Evolutionary conservation across 2,888 invertebrate species (phyloP), one percentile per base, ranked within the genome.

Genomic region (Euphydryas editha): DNA sequence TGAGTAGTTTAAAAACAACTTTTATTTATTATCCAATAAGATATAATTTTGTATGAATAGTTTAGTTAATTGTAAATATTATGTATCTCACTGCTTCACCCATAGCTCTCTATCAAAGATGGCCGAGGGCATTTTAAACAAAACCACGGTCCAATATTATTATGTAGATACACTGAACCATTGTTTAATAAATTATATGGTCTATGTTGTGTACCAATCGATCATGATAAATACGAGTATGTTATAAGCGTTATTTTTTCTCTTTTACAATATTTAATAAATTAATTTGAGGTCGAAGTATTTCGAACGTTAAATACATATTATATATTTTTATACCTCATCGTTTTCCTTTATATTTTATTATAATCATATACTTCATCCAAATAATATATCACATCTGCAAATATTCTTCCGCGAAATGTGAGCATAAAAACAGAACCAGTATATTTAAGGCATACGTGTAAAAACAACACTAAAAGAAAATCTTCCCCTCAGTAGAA

Each of bases 381-480:
- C 2, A 54, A 30, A 30, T 15, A 46, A 24, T 37, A 54, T 44
- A 59, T 47, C 36, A 55, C 62, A 67, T 67, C 47, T 36, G 36
- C 51, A 51, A 67, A 56, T 39, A 67, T 51, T 63, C 47, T 24
- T 57, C 62, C 51, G 59, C 39, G 44, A 51, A 59, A 69, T 60
- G 59, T 51, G 56, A 36, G 42, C 59, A 69, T 62, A 65, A 62
- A 30, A 62, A 62, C 44, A 65, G 55, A 65, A 67, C 47, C 39
- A 66, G 55, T 59, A 68, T 71, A 70, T 70, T 64, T 66, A 49
- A 64, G 63, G 44, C 57, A 61, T 62, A 70, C 64, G 65, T 67
- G 70, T 72, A 68, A 69, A 73, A 70, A 72, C 60, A 67, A 68
- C 60, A 65, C 65, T 60, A 69, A 67, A 70, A 65, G 65, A 69